A percentile compares a stretch with the other conserved stretches of the same genome.
Conservation (phyloP, 1,140 invertebrate genomes). For the Wasmannia auropunctata region DNA sequence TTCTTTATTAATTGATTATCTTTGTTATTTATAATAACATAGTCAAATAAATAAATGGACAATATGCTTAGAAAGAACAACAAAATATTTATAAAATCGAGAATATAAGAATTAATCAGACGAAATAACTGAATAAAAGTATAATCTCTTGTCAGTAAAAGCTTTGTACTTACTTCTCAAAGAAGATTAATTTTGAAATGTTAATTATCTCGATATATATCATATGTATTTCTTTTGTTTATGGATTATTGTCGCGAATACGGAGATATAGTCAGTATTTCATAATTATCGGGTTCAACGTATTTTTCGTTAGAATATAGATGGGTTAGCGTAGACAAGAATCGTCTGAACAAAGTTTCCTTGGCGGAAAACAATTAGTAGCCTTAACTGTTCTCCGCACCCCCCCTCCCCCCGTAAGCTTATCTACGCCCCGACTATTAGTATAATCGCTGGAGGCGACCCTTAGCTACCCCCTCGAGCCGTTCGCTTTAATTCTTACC, state of each 20-base stretch:
- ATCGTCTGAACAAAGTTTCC: slow-evolving; percentile 71
- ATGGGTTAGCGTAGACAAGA: slow-evolving; percentile 51
- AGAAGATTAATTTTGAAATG: slow-evolving; percentile 3
- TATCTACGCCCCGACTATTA: slow-evolving; percentile 77
- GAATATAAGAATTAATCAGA: not conserved
- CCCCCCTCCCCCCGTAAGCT: slow-evolving; percentile 66
- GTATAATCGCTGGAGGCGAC: slow-evolving; percentile 76
- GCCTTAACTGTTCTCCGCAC: slow-evolving; percentile 55
- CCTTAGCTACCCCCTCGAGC: slow-evolving; percentile 70
- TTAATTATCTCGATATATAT: not conserved
- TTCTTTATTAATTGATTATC: not conserved
- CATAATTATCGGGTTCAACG: slow-evolving; percentile 13
- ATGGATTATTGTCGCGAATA: not conserved
- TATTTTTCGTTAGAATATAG: slow-evolving; percentile 56
- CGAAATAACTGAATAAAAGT: not conserved
- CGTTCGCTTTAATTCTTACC: slow-evolving; percentile 75
- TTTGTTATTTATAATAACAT: not conserved
- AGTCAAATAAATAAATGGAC: not conserved
- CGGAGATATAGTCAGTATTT: not conserved
- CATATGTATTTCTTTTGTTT: not conserved
- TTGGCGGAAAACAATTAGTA: slow-evolving; percentile 74
- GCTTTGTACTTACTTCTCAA: not conserved
- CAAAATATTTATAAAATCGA: not conserved
- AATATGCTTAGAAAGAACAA: not conserved
- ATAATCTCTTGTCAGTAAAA: not conserved